Evolutionary conservation across 2,888 invertebrate genomes (phyloP).

Genomic region (Diogma glabrata): DNA sequence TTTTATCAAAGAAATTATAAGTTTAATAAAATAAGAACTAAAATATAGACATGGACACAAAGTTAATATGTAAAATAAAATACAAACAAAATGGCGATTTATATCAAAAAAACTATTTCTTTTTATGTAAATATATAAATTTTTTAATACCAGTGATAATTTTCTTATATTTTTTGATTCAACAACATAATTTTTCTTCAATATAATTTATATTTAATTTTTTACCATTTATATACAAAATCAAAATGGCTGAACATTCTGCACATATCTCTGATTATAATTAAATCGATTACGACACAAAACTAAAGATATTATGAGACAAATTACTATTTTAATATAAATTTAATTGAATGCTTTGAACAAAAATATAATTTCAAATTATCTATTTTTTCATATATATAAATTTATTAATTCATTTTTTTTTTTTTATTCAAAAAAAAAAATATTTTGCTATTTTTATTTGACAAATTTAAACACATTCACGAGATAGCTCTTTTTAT

Average conservation of each 20-base stretch:
- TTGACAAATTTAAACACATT: slow-evolving; percentile 10
- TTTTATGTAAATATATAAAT: slow-evolving; percentile 6
- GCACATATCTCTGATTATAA: slow-evolving; percentile 5
- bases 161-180: too few relatives aligned
- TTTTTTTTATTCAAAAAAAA: too few relatives aligned
- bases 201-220: too few relatives aligned
- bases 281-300: slow-evolving; percentile 8
- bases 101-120: slow-evolving; percentile 8
- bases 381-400: slow-evolving; percentile 7
- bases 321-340: neutral
- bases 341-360: too few relatives aligned
- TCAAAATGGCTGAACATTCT: slow-evolving; percentile 10
- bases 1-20: neutral
- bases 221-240: slow-evolving; percentile 9
- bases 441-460: slow-evolving; percentile 8
- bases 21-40: too few relatives aligned
- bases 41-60: too few relatives aligned
- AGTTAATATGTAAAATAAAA: too few relatives aligned
- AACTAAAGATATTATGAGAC: neutral
- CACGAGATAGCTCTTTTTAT: slow-evolving; percentile 7
- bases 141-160: too few relatives aligned
- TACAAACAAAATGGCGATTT: slow-evolving; percentile 19
- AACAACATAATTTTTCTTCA: too few relatives aligned
- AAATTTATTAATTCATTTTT: slow-evolving; percentile 5
- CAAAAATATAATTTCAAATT: slow-evolving; percentile 1